phyloP scores from a whole-genome alignment of 2,888 invertebrate species.

The Cheilosia soror region DNA sequence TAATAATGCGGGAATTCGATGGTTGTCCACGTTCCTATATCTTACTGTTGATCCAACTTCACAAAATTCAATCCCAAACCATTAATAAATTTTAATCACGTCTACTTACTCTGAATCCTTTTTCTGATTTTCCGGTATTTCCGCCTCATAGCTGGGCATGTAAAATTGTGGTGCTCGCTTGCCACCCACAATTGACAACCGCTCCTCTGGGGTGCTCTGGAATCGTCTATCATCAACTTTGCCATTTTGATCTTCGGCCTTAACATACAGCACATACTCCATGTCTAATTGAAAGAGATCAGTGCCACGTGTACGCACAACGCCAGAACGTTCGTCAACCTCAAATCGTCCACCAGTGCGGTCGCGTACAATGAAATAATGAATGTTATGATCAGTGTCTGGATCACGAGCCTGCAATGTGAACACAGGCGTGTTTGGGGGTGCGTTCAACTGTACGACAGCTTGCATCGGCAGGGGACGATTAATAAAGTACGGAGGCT shows the following conservation, averaged over 20 bases:
- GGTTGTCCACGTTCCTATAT: no score
- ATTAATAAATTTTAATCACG: neutral
- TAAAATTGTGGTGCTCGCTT: conserved; percentile 99
- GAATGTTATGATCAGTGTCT: conserved; percentile 97
- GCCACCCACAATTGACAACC: conserved; percentile 97
- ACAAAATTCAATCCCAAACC: neutral
- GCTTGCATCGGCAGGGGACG: conserved; percentile 98
- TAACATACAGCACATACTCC: conserved; percentile 98
- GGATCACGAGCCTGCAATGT: conserved; percentile 98
- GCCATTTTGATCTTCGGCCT: conserved; percentile 97
- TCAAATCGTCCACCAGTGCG: conserved; percentile 92
- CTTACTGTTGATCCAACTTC: neutral
- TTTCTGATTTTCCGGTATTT: conserved; percentile 98
- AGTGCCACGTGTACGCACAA: conserved; percentile 94
- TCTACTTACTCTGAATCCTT: conserved; percentile 96
- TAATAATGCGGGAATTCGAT: no score
- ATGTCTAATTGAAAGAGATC: conserved; percentile 97
- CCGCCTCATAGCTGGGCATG: conserved; percentile 96
- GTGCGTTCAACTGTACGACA: conserved; percentile 97
- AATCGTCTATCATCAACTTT: conserved; percentile 94
- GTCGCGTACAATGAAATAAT: conserved; percentile 97
- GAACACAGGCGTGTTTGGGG: conserved; percentile 97
- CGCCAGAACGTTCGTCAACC: conserved; percentile 95
- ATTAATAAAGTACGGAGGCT: conserved; percentile 97
- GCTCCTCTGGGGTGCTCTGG: conserved; percentile 95